A percentile compares a stretch with the other conserved stretches of the same genome.
phyloP scores from a whole-genome alignment of 2,797 vertebrate species.

The Pseudochirops cupreus region DNA sequence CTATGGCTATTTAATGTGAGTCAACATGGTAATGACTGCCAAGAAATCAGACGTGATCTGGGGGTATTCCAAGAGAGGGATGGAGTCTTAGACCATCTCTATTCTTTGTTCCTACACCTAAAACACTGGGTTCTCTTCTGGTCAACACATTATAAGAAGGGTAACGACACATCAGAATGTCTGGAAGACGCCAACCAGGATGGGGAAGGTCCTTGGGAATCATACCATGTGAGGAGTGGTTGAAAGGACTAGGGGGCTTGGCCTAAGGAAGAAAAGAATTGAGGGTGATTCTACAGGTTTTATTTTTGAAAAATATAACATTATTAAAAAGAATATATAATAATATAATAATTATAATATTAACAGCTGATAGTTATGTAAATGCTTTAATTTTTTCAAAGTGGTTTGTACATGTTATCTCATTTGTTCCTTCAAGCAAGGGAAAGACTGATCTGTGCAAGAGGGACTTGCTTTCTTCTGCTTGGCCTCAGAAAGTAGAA shows the following conservation, averaged over 20 bases:
- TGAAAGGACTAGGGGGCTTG: background rate
- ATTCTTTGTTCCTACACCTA: background rate
- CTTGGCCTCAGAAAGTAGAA: background rate
- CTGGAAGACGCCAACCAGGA: background rate
- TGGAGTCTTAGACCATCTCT: background rate
- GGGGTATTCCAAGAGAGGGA: background rate
- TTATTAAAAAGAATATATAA: too few relatives aligned
- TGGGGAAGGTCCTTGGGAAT: background rate
- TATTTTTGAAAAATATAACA: background rate
- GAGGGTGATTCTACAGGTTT: background rate
- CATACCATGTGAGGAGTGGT: too few relatives aligned
- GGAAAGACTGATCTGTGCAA: background rate
- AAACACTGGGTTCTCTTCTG: background rate
- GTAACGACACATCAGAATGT: fast-evolving
- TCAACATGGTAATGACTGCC: background rate
- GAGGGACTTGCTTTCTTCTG: background rate
- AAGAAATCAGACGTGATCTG: background rate
- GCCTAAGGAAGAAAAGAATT: background rate
- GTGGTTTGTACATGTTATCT: background rate
- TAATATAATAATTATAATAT: too few relatives aligned
- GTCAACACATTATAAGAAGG: background rate
- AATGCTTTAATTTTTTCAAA: background rate
- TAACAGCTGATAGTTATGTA: background rate
- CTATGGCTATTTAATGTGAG: background rate
- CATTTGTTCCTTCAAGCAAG: background rate